Base-by-base conservation (phyloP, 2,797 vertebrate species). In the Crocodylus rhombifer region DNA sequence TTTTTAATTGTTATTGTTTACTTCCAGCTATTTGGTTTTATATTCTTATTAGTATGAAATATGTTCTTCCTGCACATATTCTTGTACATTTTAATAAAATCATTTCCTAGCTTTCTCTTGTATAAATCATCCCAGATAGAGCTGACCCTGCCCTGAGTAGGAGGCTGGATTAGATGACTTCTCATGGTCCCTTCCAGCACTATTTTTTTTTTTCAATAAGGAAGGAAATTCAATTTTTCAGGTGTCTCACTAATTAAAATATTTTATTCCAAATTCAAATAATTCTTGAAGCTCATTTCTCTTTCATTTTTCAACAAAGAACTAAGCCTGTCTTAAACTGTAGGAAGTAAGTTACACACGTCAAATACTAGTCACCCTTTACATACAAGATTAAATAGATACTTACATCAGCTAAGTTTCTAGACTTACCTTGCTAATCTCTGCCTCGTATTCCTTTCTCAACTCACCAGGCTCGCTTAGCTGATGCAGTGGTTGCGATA, bases 401-500 rank as follows among this genome's bases (percentile, higher is more conserved):
- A 60, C 0, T 88, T 67, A 61, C 42, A 51, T 89, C 5, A 33
- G 26, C n/a, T 5, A 3, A 11, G 7, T 86, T 95, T 96, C 90
- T 58, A 88, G 61, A 90, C 94, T 89, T 94, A 98, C 98, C 97
- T 98, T 98, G 83, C 95, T 98, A 92, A 98, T 97, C 79, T 98
- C 98, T 64, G 98, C 98, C 95, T 98, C 98, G 51, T 98, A 98
- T 81, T 98, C 98, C 95, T 97, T 92, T 36, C 98, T 97, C 83
- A 98, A 82, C 86, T 98, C 98, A 63, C 98, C 98, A 67, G 98
- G 98, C 56, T 98, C 95, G 95, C 98, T 98, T 84, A 98, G 94
- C 20, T 92, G 95, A 42, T 92, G 98, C 62, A 89, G 63, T 0
- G 98, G 98, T n/a, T 84, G 96, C 67, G 76, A 92, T 42, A 94